A percentile compares a stretch with the other conserved stretches of the same genome.
These are phyloP conservation scores for Gadopsis marmoratus DNA, from an alignment of 2,797 vertebrate genomes.

Conservation along the genomic window DNA sequence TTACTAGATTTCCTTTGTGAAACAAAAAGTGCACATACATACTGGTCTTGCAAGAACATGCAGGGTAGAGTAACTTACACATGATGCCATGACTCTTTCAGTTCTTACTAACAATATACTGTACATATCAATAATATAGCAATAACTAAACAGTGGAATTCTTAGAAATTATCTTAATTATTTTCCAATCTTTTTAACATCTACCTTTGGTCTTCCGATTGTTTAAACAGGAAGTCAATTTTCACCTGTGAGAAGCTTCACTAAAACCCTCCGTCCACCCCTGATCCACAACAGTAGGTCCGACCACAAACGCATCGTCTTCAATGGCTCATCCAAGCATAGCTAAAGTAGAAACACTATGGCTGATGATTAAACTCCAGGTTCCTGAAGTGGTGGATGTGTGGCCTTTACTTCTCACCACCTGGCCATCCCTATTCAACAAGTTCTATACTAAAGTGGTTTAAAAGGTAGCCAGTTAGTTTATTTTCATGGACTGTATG, in stretches of 20 bases:
- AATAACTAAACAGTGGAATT: neutral
- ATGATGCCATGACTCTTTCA: neutral
- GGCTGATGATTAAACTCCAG: neutral
- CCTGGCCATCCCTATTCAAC: neutral
- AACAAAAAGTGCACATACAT: neutral
- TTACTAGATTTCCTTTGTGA: neutral
- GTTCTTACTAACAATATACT: neutral
- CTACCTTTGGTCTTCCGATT: neutral
- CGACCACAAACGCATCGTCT: conserved; percentile 5
- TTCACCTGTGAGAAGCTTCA: conserved; percentile 16
- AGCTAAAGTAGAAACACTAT: neutral
- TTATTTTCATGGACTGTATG: conserved; percentile 1
- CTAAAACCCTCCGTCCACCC: neutral
- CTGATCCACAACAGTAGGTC: neutral
- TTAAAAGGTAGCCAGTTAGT: neutral
- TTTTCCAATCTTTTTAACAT: neutral
- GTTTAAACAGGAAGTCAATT: neutral
- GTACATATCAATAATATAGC: neutral
- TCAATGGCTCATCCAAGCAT: neutral
- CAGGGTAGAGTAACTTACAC: neutral
- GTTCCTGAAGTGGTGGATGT: neutral
- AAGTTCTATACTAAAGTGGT: neutral
- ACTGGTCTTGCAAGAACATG: neutral
- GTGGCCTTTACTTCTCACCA: neutral
- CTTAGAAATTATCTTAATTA: neutral